Base-by-base conservation (phyloP, 1,140 invertebrate species). In the Trypoxylus dichotomus region DNA sequence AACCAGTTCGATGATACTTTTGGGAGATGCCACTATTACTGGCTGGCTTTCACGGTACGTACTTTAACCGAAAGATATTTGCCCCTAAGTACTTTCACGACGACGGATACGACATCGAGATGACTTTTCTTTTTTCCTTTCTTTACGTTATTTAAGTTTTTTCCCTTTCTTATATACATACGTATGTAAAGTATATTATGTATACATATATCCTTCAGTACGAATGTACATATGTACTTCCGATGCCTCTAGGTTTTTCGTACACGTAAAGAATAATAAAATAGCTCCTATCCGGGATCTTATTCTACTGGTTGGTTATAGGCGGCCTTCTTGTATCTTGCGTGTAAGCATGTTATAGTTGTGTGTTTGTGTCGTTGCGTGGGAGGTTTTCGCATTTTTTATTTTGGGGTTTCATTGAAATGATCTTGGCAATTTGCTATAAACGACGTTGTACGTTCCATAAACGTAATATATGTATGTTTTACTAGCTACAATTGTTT, bases 1-100 rank as follows among this genome's bases (percentile, higher is more conserved):
- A 47, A 42, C 74, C 32, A 74, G 72, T 74, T 42, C 72, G 72
- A 74, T 42, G 72, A 74, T 74, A 43, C 72, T 74, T 74, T 43
- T 74, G 72, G 72, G 72, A 74, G 72, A 74, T 74, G 32, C n/a
- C 24, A 27, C 21, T 29, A 24, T 29, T 29, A 29, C 60, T 6
- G 11, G 60, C 15, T 24, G 60, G 11, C 60, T 68, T 68, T 68
- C 13, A 54, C 47, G 47, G 19, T 54, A 54, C 19, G 47, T 54
- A 54, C 47, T n/a, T n/a, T 6, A 29, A 24, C 60, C 60, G 60
- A 68, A 68, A 68, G 60, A 68, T 68, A 68, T 68, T 68, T 24
- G 60, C 21, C 27, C 21, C 60, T 68, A 68, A 68, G 27, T 68
- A 27, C 60, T 29, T 68, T 68, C 60, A 68, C 60, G 60, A 68